These are phyloP conservation scores for Diadegma fenestrale DNA, from an alignment of 2,888 invertebrate species.

Conservation along the genomic window DNA sequence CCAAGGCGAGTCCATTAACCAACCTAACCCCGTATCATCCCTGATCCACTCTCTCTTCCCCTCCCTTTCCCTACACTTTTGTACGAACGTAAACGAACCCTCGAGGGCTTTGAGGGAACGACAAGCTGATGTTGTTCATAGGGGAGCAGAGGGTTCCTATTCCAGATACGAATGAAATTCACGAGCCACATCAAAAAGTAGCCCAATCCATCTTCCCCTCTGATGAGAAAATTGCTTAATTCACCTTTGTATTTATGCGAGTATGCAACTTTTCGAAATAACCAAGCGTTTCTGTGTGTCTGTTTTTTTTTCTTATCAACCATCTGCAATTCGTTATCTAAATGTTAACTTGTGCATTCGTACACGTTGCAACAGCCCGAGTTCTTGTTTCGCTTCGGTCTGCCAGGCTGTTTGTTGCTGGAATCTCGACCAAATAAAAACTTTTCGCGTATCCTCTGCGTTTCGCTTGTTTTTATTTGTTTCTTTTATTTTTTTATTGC, in stretches of 20 bases:
- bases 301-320: background rate
- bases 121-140: constrained; percentile 1
- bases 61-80: constrained; percentile 68
- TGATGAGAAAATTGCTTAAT: constrained; percentile 17
- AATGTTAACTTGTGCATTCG: background rate
- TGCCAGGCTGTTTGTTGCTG: background rate
- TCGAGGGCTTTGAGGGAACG: constrained; percentile 16
- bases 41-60: constrained; percentile 75
- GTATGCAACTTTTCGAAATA: background rate
- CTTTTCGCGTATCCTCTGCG: background rate
- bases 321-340: background rate
- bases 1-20: constrained; percentile 82
- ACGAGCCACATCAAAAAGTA: constrained; percentile 7
- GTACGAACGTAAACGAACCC: constrained; percentile 8
- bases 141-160: background rate
- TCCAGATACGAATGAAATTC: constrained; percentile 11
- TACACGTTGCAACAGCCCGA: background rate
- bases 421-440: background rate
- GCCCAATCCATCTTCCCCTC: background rate
- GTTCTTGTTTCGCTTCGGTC: background rate
- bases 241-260: background rate
- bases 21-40: constrained; percentile 82
- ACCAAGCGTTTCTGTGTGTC: background rate
- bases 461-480: background rate
- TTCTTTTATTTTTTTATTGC: background rate